A percentile compares a stretch with the other conserved stretches of the same genome.
These are phyloP conservation scores for Candidula unifasciata DNA, from an alignment of 2,888 invertebrate species.

Conservation along the genomic window DNA sequence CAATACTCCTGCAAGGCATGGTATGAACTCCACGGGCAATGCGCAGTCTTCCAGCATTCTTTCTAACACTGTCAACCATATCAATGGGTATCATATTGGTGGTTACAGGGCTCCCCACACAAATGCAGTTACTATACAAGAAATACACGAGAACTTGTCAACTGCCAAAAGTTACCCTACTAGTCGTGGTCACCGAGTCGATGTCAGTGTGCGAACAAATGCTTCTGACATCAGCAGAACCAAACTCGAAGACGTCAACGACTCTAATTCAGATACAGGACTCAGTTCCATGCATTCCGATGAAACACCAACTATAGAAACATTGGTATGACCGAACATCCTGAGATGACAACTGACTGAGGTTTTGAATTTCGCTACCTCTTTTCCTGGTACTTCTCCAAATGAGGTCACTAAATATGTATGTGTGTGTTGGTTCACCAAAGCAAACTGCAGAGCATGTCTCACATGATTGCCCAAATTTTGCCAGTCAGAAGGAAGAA, in stretches of 20 bases:
- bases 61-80: conserved; percentile 12
- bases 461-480: too few relatives aligned
- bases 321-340: conserved; percentile 61
- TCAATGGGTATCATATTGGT: neutral
- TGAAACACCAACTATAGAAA: conserved; percentile 68
- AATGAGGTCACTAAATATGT: too few relatives aligned
- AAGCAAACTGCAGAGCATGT: too few relatives aligned
- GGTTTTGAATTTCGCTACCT: too few relatives aligned
- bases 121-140: neutral
- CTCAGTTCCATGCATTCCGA: conserved; percentile 79
- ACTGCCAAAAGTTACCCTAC: neutral
- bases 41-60: neutral
- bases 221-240: neutral
- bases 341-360: too few relatives aligned
- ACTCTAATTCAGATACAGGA: conserved; percentile 79
- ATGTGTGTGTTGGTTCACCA: too few relatives aligned
- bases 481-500: too few relatives aligned
- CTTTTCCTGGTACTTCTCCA: too few relatives aligned
- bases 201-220: neutral
- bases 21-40: neutral
- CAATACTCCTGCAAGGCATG: neutral
- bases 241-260: conserved; percentile 49
- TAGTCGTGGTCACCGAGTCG: neutral
- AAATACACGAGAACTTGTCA: neutral
- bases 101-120: neutral